Base-by-base conservation (phyloP, 2,888 invertebrate species). In the Sarcophaga subvicina region DNA sequence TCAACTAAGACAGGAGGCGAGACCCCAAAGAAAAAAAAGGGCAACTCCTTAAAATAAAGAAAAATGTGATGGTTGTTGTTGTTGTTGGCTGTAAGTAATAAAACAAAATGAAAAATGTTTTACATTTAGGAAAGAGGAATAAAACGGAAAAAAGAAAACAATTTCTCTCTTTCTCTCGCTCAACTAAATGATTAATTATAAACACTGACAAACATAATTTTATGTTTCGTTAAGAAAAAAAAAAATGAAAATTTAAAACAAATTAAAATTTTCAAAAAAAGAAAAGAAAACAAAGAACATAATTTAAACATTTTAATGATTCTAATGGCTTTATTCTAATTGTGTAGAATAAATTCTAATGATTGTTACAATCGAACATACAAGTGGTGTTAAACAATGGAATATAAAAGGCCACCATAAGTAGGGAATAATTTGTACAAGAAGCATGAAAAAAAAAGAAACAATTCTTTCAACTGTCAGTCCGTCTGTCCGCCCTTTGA, bases 121-220 rank as follows among this genome's bases (percentile, higher is more conserved):
- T 69, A 63, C 47, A 64, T 78, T 45, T 54, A 14, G 54, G 54
- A 54, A 54, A 54, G 54, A 17, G 1, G 5, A 60, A 69, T 14
- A 37, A 12, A 49, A n/a, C 11, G 37, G 2, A 49, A 72, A 10
- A 37, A 37, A 10, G 6, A 37, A 37, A 37, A 37, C 37, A 37
- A 37, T 82, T 49, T 76, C 11, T 64, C 47, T 70, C 70, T 70
- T 70, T 25, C 54, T 0, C 69, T 54, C 70, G 20, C 54, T 1
- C 22, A 86, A 73, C 81, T 75, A 84, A 82, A 84, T 87, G 87
- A 87, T 87, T 87, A 87, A 87, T 87, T 87, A 87, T 79, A 75
- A 81, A 84, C 76, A 87, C 84, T 84, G 79, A 84, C 87, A 81
- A 84, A 87, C 81, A 87, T 84, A 87, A 84, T 84, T 84, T 81